Evolutionary conservation across 2,888 invertebrate species (phyloP).

Genomic region (Heliothis peltigera): DNA sequence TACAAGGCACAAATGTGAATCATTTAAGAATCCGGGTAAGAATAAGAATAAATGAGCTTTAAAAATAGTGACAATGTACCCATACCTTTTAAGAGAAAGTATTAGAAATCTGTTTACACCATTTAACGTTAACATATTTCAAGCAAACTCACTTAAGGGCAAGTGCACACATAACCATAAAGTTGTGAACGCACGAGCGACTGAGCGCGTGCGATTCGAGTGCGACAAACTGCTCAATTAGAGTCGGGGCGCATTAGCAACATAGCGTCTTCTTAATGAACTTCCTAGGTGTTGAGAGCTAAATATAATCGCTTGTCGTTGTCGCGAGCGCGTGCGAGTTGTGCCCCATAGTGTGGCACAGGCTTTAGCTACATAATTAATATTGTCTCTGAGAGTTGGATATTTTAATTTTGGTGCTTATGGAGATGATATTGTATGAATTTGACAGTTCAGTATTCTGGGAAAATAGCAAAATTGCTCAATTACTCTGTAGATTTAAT

Average conservation of each 20-base stretch:
- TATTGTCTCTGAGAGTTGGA: not conserved
- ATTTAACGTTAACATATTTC: slow-evolving; percentile 1
- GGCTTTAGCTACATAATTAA: slow-evolving; percentile 48
- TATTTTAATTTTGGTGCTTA: too few relatives aligned
- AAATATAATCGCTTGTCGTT: slow-evolving; percentile 71
- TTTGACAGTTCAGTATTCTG: too few relatives aligned
- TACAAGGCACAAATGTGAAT: too few relatives aligned
- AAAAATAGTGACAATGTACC: too few relatives aligned
- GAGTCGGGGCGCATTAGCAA: slow-evolving; percentile 71
- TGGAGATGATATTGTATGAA: too few relatives aligned
- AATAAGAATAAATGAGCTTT: too few relatives aligned
- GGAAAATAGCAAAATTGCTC: too few relatives aligned
- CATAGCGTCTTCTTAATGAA: slow-evolving; percentile 74
- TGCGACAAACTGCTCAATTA: slow-evolving; percentile 74
- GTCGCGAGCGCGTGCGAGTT: slow-evolving; percentile 54
- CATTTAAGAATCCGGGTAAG: too few relatives aligned
- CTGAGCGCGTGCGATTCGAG: slow-evolving; percentile 46
- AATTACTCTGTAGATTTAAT: too few relatives aligned
- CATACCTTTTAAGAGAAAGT: not conserved
- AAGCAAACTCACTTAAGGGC: slow-evolving; percentile 24
- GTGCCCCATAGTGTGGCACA: slow-evolving; percentile 51
- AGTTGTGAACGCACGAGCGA: slow-evolving; percentile 55
- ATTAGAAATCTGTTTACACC: not conserved
- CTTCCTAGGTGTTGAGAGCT: slow-evolving; percentile 77
- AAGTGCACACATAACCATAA: slow-evolving; percentile 58